phyloP scores from a whole-genome alignment of 2,113 vertebrate species.

The Eulemur rufifrons region DNA sequence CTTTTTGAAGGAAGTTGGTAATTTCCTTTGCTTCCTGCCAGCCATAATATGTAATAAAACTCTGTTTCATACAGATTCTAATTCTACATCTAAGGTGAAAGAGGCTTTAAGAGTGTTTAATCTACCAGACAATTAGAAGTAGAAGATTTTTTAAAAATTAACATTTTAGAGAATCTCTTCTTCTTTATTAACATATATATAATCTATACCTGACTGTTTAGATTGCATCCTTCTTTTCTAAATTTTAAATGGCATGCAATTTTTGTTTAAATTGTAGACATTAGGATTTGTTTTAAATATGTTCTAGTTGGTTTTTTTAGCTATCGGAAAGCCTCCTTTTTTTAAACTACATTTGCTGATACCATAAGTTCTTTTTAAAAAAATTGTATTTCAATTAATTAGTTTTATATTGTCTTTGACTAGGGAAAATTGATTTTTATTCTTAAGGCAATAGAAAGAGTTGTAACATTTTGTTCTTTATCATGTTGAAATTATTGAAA shows the following conservation, averaged over 20 bases:
- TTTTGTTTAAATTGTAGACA: background rate
- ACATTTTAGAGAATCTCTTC: background rate
- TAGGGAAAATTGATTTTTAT: conserved; percentile 49
- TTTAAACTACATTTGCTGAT: background rate
- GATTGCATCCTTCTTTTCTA: background rate
- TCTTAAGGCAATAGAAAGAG: conserved; percentile 36
- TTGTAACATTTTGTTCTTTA: conserved; percentile 45
- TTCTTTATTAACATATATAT: background rate
- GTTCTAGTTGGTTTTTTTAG: background rate
- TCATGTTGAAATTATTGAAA: conserved; percentile 48
- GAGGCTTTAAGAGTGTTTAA: background rate
- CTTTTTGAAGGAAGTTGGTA: background rate
- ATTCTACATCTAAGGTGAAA: background rate
- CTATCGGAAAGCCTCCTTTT: background rate
- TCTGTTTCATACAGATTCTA: background rate
- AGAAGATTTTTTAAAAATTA: background rate
- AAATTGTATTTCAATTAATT: conserved; percentile 55
- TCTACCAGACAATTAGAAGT: background rate
- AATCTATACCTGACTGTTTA: background rate
- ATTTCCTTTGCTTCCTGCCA: background rate
- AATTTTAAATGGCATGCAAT: background rate
- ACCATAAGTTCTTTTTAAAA: background rate
- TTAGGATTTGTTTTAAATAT: background rate
- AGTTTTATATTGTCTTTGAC: conserved; percentile 27
- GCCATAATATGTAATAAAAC: background rate